A percentile compares a stretch with the other conserved stretches of the same genome.
phyloP scores from a whole-genome alignment of 2,888 invertebrate genomes.

The Eupithecia dodoneata region DNA sequence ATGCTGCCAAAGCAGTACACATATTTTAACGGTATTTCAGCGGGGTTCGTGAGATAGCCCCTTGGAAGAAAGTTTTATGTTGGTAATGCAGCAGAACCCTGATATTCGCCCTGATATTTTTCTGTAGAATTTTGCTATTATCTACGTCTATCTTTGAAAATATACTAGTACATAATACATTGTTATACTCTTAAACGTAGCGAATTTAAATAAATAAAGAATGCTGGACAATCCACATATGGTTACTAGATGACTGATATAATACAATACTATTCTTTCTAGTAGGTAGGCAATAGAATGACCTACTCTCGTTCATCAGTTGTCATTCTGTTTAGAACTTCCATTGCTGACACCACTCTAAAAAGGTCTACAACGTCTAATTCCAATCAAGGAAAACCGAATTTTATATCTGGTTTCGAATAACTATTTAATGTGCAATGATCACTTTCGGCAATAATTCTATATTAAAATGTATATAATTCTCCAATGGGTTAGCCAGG shows the following conservation, averaged over 20 bases:
- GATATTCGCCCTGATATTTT: not conserved
- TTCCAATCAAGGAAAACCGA: conserved; percentile 61
- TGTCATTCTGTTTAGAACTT: not conserved
- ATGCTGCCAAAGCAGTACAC: conserved; percentile 50
- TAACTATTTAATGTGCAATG: not conserved
- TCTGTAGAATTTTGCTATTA: not conserved
- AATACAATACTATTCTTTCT: no score
- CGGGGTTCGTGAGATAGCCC: conserved; percentile 7
- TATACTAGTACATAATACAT: no score
- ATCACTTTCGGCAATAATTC: not conserved
- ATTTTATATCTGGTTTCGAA: conserved; percentile 47
- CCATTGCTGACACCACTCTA: conserved; percentile 39
- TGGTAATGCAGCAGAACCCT: not conserved
- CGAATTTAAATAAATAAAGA: no score
- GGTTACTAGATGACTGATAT: no score
- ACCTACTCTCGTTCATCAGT: not conserved
- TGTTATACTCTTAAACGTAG: no score
- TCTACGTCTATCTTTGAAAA: not conserved
- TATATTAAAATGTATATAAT: not conserved
- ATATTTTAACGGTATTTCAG: conserved; percentile 16
- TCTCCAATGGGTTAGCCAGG: not conserved
- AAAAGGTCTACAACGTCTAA: conserved; percentile 61
- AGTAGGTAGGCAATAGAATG: no score
- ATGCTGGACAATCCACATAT: no score
- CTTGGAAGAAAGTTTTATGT: conserved; percentile 5